These are phyloP conservation scores for Xenus cinereus DNA, from an alignment of 2,113 vertebrate genomes.

Conservation along the genomic window DNA sequence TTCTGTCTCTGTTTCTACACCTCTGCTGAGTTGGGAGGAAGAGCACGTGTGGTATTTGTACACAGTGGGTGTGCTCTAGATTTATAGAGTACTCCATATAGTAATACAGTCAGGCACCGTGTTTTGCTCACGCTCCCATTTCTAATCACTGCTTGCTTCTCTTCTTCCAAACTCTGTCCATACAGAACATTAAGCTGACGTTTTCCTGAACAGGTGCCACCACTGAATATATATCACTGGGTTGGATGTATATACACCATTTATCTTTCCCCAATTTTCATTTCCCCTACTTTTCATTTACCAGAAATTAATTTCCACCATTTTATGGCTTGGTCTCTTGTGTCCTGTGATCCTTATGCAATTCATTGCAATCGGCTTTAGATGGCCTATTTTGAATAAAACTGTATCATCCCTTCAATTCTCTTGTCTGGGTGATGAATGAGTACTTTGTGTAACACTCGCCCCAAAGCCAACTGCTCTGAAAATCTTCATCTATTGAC, in stretches of 20 bases:
- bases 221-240: neutral
- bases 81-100: neutral
- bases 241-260: neutral
- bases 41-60: rapidly evolving
- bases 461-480: neutral
- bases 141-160: neutral
- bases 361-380: neutral
- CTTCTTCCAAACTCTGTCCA: neutral
- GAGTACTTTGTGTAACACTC: rapidly evolving
- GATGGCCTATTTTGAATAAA: neutral
- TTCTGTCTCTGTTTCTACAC: neutral
- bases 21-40: neutral
- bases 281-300: neutral
- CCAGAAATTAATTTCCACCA: neutral
- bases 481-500: neutral
- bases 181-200: neutral
- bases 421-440: neutral
- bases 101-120: neutral
- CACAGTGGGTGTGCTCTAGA: neutral
- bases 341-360: neutral
- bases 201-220: neutral
- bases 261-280: neutral
- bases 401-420: neutral
- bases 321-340: neutral
- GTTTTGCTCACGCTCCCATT: neutral